These are phyloP conservation scores for Oreochromis mossambicus DNA, from an alignment of 2,797 vertebrate species.

Conservation along the genomic window DNA sequence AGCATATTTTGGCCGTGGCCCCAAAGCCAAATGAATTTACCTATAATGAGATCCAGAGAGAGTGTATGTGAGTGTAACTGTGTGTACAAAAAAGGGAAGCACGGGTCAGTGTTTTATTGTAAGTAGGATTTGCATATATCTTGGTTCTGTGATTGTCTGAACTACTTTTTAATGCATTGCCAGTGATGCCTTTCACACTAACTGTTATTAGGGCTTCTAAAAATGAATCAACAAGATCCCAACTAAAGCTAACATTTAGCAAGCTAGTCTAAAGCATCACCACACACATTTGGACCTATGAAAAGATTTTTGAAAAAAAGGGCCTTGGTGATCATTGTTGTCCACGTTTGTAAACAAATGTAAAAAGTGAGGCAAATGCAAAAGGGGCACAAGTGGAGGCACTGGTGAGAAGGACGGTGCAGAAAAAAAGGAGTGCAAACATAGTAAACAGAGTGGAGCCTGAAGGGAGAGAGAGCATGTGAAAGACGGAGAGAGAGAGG, in stretches of 20 bases:
- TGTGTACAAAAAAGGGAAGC: neutral
- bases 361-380: neutral
- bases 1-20: too few relatives aligned
- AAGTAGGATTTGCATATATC: neutral
- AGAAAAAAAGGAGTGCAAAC: neutral
- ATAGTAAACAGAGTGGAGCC: neutral
- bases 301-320: neutral
- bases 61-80: neutral
- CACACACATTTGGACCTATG: neutral
- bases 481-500: neutral
- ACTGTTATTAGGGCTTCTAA: neutral
- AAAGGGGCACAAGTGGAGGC: neutral
- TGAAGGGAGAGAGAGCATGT: neutral
- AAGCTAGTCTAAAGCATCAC: neutral
- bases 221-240: neutral
- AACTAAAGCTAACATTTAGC: neutral
- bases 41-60: too few relatives aligned
- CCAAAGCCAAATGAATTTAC: too few relatives aligned
- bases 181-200: neutral
- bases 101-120: neutral
- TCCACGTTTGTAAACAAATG: neutral
- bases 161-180: neutral
- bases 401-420: neutral
- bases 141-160: neutral
- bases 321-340: neutral